Conservation (phyloP, 2,113 vertebrate genomes). For the Dolichallabes microphthalmus region DNA sequence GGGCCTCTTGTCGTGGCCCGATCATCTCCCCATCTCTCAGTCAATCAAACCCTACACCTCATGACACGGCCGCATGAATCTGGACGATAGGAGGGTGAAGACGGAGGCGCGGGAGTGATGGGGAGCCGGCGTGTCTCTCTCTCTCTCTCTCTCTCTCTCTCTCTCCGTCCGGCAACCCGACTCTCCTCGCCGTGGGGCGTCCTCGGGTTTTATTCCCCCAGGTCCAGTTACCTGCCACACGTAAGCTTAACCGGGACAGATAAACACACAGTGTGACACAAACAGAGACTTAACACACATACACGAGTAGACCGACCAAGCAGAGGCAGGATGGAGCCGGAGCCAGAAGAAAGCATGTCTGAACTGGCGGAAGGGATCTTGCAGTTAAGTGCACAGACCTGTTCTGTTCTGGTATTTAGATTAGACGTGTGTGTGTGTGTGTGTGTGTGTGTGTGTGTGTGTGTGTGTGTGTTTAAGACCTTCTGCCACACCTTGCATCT, state of each 20-base stretch:
- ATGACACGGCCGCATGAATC: not conserved
- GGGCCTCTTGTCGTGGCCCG: not conserved
- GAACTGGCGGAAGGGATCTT: constrained; percentile 67
- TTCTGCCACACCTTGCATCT: constrained; percentile 33
- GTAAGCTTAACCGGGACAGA: constrained; percentile 73
- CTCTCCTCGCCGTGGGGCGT: constrained; percentile 57
- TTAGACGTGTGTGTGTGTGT: constrained; percentile 38
- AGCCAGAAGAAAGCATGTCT: constrained; percentile 69
- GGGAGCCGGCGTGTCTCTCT: constrained; percentile 61
- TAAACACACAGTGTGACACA: constrained; percentile 50
- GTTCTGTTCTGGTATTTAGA: constrained; percentile 42
- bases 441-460: too few species aligned
- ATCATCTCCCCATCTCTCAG: not conserved
- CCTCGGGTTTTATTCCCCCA: constrained; percentile 69
- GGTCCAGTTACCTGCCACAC: constrained; percentile 74
- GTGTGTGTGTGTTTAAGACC: constrained; percentile 49
- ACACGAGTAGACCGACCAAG: not conserved
- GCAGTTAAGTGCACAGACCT: constrained; percentile 74
- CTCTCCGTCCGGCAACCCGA: constrained; percentile 66
- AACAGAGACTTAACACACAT: constrained; percentile 30
- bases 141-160: constrained; percentile 50
- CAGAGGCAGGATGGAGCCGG: constrained; percentile 69
- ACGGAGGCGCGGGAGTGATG: constrained; percentile 58
- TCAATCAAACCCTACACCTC: not conserved
- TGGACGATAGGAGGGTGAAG: not conserved